Conservation (phyloP, 2,888 invertebrate genomes). For the Perizoma affinitatum region DNA sequence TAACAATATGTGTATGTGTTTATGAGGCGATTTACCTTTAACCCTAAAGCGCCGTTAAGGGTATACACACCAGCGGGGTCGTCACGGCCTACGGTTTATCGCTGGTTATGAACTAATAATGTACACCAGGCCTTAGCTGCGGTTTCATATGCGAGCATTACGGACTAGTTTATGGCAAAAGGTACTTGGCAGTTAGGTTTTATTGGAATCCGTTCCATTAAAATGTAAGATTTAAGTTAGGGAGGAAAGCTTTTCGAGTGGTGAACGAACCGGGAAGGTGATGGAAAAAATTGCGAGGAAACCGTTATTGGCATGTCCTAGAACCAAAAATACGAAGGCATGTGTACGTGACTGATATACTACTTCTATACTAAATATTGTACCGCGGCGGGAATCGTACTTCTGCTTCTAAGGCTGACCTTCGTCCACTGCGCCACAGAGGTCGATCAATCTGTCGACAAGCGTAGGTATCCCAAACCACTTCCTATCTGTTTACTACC, state of each 20-base stretch:
- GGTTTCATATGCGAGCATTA: slow-evolving; percentile 20
- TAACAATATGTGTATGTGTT: slow-evolving; percentile 21
- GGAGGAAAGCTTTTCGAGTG: too few species aligned
- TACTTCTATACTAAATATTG: too few species aligned
- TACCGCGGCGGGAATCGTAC: too few species aligned
- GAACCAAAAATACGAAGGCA: too few species aligned
- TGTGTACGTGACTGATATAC: too few species aligned
- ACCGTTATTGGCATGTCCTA: too few species aligned
- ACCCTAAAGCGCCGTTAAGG: slow-evolving; percentile 14
- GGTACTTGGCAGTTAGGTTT: slow-evolving; percentile 11
- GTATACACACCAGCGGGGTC: slow-evolving; percentile 1
- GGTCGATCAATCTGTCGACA: too few species aligned
- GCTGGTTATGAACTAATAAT: slow-evolving; percentile 25
- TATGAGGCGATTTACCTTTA: slow-evolving; percentile 15
- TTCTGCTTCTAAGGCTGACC: too few species aligned
- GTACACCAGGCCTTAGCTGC: slow-evolving; percentile 15
- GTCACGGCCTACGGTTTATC: slow-evolving; percentile 10
- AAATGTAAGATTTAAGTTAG: not conserved
- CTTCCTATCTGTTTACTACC: not conserved
- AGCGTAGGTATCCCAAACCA: too few species aligned
- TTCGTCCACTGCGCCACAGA: too few species aligned
- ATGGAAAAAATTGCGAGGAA: too few species aligned
- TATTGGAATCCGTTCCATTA: slow-evolving; percentile 4
- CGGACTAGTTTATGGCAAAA: slow-evolving; percentile 8
- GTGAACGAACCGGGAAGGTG: too few species aligned